Percentiles rank a stretch among this genome's conserved stretches.
These are phyloP conservation scores for Seriola quinqueradiata DNA, from an alignment of 2,113 vertebrate genomes.

Conservation along the genomic window DNA sequence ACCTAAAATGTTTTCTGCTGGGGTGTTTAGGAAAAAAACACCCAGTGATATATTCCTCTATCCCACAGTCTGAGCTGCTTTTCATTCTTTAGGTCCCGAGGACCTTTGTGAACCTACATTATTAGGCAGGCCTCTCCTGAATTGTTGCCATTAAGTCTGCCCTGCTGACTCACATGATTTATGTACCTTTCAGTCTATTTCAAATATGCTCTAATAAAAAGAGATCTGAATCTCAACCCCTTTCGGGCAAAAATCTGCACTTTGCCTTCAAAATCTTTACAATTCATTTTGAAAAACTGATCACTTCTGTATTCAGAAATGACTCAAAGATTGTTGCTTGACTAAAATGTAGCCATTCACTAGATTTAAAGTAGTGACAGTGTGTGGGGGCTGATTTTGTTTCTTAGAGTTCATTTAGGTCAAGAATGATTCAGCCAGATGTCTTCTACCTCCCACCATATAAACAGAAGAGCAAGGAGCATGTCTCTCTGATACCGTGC, in stretches of 20 bases:
- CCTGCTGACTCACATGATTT: constrained; percentile 28
- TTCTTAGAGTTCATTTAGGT: constrained; percentile 19
- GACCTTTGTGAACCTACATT: constrained; percentile 18
- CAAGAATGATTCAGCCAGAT: constrained; percentile 38
- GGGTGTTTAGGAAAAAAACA: constrained; percentile 29
- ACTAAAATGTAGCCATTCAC: constrained; percentile 1
- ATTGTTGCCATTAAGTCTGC: constrained; percentile 11
- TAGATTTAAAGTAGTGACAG: constrained; percentile 1
- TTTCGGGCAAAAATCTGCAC: neutral
- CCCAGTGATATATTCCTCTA: constrained; percentile 14
- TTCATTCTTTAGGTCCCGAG: constrained; percentile 18
- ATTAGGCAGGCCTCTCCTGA: constrained; percentile 12
- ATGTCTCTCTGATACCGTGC: neutral
- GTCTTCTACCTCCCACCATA: neutral
- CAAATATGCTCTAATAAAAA: constrained; percentile 13
- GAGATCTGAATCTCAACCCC: constrained; percentile 13
- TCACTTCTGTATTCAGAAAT: constrained; percentile 4
- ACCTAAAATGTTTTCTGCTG: constrained; percentile 18
- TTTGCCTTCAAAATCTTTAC: neutral
- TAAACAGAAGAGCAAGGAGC: neutral
- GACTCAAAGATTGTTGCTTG: neutral
- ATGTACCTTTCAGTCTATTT: constrained; percentile 10
- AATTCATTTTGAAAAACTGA: neutral
- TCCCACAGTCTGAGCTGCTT: neutral
- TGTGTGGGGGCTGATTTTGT: neutral